Base-by-base conservation (phyloP, 2,113 vertebrate genomes). In the Felis chaus region DNA sequence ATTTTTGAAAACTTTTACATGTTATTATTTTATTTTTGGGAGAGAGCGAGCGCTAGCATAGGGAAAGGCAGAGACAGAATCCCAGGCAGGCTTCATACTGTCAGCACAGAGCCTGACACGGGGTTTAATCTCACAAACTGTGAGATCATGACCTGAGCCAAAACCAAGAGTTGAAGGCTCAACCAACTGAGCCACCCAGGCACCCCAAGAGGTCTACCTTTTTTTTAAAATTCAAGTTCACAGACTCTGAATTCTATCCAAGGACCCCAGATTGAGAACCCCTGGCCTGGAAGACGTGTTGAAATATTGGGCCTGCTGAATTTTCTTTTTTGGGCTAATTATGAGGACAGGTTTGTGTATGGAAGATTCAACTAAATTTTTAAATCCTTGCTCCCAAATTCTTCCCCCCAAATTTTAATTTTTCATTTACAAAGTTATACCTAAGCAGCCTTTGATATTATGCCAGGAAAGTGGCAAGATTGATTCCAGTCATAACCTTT, bases 401-500 rank as follows among this genome's bases (percentile, higher is more conserved):
- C 69, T 95, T 41, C 6, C 27, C 16, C 53, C 80, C 66, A 50
- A 69, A 81, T 97, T 94, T 96, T 82, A 93, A 88, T 82, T 97
- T 90, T 95, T 96, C 9, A 33, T 61, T 41, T 83, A 69, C 83
- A 97, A 87, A 94, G 66, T 41, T 94, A 87, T 71, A 94, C 63
- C 80, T 66, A 89, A 84, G 69, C 31, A 76, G 81, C 27, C 74
- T 86, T 79, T 94, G 66, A 96, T 96, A 74, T 48, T 45, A 50
- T 63, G 53, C 87, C 97, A 96, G 91, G 84, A 97, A 94, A 96
- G 57, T 80, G 87, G 80, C 50, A 80, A 63, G 79, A 25, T 41
- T 66, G 36, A 90, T 80, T 94, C 81, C 36, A 86, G 86, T 66
- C 53, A 33, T 50, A 66, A 68, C 74, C 53, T 69, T 85, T n/a